Evolutionary conservation across 2,797 vertebrate genomes (phyloP), one percentile per base, ranked within the genome.

Genomic region (Phoebastria nigripes): DNA sequence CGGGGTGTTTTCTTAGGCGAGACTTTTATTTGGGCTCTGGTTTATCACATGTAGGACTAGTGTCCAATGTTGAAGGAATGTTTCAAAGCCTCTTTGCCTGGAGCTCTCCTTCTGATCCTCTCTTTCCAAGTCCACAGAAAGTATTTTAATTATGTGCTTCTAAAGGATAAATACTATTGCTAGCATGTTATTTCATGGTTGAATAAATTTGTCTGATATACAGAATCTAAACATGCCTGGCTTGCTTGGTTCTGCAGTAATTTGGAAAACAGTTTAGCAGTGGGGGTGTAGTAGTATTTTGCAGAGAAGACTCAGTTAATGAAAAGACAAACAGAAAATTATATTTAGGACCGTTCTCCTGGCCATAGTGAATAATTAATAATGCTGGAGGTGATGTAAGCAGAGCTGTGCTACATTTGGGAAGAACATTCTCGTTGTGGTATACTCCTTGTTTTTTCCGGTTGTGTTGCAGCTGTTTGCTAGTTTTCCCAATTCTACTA

Each of bases 311-410:
- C 35, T 93, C 20, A 7, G 35, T 78, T 77, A 62, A 79, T 66
- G 35, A 91, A 61, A 82, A 90, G 52, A 62, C 89, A 93, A 91
- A 88, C 67, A 90, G 62, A 76, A 69, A 56, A 91, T 81, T 91
- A 65, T 89, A 93, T 94, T 93, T 93, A 92, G 92, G 62, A 54
- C 65, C 0, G 0, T 89, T 90, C 39, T 90, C 20, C 46, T 90
- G 77, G 55, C 73, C 49, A 1, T 25, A 44, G 86, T 96, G 90
- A 96, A 96, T 95, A 95, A 95, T 94, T 95, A 91, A 91, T 97
- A 70, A 80, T 55, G 55, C 82, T 93, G 73, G 83, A 84, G 92
- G 71, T 94, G 93, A 93, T 89, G 93, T 93, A 94, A 96, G 71
- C 77, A 79, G 70, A 63, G 28, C 47, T 94, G 90, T 96, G 81